Evolutionary conservation across 2,888 invertebrate species (phyloP), one percentile per base, ranked within the genome.

Genomic region (Stenotaenia linearis): DNA sequence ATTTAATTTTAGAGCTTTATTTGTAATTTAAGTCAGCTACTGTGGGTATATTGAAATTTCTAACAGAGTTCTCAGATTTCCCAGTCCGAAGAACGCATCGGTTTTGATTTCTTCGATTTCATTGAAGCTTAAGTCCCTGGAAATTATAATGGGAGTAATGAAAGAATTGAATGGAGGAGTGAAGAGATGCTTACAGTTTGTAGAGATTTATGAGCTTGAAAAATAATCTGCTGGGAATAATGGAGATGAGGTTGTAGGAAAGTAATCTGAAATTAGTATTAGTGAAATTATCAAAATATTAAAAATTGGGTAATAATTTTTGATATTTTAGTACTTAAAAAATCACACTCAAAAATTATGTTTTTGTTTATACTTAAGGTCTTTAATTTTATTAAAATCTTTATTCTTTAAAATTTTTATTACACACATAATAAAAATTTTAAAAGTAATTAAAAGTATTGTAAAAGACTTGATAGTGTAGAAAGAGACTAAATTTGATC

Each of bases 41-140:
- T 50, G 77, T n/a, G n/a, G n/a, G n/a, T n/a, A 3, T 32, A 77
- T 9, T 69, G 28, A n/a, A 30, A 10, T 18, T 56, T 82, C 82
- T 82, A 79, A 81, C 82, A 84, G 78, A 15, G 78, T 78, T 12
- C 80, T 81, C 4, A 84, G 80, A 61, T 82, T 82, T 35, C 77
- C 80, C 0, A 84, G 80, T 10, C 83, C 84, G 74, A 82, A 82
- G 79, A 84, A 84, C 21, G 84, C 83, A 7, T 79, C 81, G 6
- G 80, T 56, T 69, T 83, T 79, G 2, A 84, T 83, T 30, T 81
- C 79, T 30, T 79, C 77, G 23, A 84, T 79, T 35, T 81, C 78
- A 77, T 84, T 84, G 78, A 81, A 80, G 15, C 84, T 82, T 0
- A 84, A 78, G 80, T 84, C 84, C 15, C 83, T 83, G 32, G 18